phyloP scores from a whole-genome alignment of 2,113 vertebrate species.

The Copsychus sechellarum region DNA sequence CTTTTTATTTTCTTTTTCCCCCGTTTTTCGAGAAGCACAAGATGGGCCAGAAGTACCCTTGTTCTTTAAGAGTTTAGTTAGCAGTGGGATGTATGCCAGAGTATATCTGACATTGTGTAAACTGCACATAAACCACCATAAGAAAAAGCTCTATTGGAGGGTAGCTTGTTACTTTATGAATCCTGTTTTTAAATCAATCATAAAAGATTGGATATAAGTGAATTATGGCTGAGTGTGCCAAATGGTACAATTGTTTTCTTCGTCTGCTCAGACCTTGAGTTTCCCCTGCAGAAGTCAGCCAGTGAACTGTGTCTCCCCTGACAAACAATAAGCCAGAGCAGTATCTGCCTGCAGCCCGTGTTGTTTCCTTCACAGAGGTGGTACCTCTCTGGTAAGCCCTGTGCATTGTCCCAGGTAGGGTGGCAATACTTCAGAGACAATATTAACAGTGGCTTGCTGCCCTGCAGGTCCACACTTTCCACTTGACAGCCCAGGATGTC shows the following conservation, averaged over 20 bases:
- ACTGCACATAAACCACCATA: too few species aligned
- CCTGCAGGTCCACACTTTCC: not conserved
- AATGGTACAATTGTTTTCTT: not conserved
- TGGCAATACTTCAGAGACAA: not conserved
- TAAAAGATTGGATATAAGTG: not conserved
- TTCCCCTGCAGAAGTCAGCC: not conserved
- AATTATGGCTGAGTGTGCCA: not conserved
- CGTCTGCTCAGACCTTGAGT: not conserved
- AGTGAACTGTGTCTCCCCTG: not conserved
- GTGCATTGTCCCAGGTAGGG: not conserved
- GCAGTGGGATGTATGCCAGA: not conserved
- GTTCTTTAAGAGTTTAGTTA: not conserved
- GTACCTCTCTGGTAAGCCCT: not conserved
- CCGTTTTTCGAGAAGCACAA: not conserved
- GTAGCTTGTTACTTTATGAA: not conserved
- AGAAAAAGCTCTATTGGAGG: not conserved
- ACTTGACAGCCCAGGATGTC: not conserved
- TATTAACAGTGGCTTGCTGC: not conserved
- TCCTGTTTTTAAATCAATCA: not conserved
- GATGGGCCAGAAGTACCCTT: not conserved
- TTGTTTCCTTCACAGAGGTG: not conserved
- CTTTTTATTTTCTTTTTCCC: not conserved
- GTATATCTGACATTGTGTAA: not conserved
- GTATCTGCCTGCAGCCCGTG: fast-evolving
- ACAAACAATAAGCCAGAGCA: not conserved